These are phyloP conservation scores for Mantis religiosa DNA, from an alignment of 2,888 invertebrate species.

Conservation along the genomic window DNA sequence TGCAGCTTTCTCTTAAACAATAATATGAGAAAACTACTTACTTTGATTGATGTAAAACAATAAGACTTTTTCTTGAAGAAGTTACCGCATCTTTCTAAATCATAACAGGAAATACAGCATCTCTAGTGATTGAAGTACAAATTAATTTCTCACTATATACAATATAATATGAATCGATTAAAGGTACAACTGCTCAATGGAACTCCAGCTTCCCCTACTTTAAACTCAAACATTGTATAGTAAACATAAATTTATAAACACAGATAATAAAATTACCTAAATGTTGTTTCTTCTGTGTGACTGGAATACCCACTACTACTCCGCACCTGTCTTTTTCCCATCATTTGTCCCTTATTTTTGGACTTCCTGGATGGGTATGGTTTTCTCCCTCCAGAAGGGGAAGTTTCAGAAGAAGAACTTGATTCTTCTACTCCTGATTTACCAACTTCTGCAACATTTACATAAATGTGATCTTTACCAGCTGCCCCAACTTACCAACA, in stretches of 20 bases:
- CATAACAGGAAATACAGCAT: too few species aligned
- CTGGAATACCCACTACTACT: constrained; percentile 78
- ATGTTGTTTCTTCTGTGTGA: constrained; percentile 81
- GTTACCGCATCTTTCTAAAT: too few species aligned
- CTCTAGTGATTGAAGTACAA: too few species aligned
- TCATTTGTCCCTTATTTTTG: constrained; percentile 55
- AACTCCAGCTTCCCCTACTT: too few species aligned
- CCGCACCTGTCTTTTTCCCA: constrained; percentile 67
- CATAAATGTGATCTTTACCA: not conserved
- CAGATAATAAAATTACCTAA: constrained; percentile 54
- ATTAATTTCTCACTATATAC: too few species aligned
- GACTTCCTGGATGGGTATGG: constrained; percentile 61
- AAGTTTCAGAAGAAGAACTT: constrained; percentile 74
- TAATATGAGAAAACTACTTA: too few species aligned
- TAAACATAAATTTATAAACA: not conserved
- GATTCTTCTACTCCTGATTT: constrained; percentile 64
- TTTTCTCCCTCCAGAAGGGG: constrained; percentile 59
- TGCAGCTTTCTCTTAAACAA: too few species aligned
- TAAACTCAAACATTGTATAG: too few species aligned
- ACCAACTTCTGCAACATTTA: constrained; percentile 25
- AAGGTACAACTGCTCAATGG: too few species aligned
- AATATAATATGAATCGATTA: too few species aligned
- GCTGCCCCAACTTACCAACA: not conserved
- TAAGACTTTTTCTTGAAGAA: too few species aligned
- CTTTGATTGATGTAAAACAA: too few species aligned